Evolutionary conservation across 2,888 invertebrate genomes (phyloP), one percentile per base, ranked within the genome.

Genomic region (Phania funesta): DNA sequence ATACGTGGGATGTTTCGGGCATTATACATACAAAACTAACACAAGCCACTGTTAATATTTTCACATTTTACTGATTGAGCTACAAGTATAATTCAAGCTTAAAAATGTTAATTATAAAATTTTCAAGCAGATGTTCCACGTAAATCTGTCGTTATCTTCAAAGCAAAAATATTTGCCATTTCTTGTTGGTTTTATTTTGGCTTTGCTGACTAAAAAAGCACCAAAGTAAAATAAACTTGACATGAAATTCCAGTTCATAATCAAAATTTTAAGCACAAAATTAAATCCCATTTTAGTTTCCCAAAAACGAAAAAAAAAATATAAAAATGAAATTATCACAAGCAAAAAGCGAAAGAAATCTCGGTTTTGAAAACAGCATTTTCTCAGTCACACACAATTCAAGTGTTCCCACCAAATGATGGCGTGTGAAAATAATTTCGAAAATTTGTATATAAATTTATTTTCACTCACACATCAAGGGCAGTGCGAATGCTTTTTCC

Each of bases 401-500:
- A 46, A 60, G 67, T 64, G 60, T 83, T 84, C 84, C 84, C 84
- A 84, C 73, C 78, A 84, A 79, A 73, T 68, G 80, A 73, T 73
- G 83, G 83, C 89, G 89, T 88, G 89, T 88, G 88, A 88, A 89
- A 86, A 86, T 85, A 84, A 88, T 87, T 86, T 86, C 71, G 86
- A 85, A 84, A 84, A 86, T 86, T 86, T 76, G 82, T 68, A 78
- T 78, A 65, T 64, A 83, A 78, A 77, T 68, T 44, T 68, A 56
- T n/a, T 74, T 77, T 70, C 50, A 64, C 58, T 64, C 64, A 56
- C 52, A 50, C 18, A 41, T 32, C 70, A 75, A 64, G 60, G 38
- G 48, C 13, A 22, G 26, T 18, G 20, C 52, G 18, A 26, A n/a
- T 48, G 58, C 16, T 16, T 50, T 52, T 62, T 50, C 11, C 11